Conservation (phyloP, 2,888 invertebrate genomes). For the Erpobdella octoculata region DNA sequence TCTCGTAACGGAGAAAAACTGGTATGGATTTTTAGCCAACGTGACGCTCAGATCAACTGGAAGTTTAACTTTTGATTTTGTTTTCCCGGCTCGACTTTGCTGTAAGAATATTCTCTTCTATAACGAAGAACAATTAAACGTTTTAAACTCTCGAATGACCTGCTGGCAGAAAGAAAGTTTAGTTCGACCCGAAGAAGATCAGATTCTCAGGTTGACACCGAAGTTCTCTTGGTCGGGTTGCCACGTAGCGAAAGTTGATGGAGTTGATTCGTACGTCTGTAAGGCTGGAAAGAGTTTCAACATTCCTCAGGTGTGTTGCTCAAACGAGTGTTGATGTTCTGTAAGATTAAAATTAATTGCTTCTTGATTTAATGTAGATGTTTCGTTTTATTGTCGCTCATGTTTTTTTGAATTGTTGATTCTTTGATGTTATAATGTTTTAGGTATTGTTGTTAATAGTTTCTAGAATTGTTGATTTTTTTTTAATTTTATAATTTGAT, state of each 20-base stretch:
- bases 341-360: neutral
- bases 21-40: conserved; percentile 38
- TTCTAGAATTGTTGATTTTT: too few species aligned
- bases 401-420: too few species aligned
- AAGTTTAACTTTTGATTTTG: conserved; percentile 33
- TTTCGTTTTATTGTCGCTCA: too few species aligned
- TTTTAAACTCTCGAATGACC: conserved; percentile 32
- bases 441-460: too few species aligned
- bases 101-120: conserved; percentile 38
- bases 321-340: too few species aligned
- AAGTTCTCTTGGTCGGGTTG: conserved; percentile 38
- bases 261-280: conserved; percentile 33
- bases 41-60: conserved; percentile 34
- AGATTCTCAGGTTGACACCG: conserved; percentile 37
- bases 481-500: too few species aligned
- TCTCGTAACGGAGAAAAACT: conserved; percentile 34
- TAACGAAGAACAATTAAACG: conserved; percentile 34
- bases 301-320: conserved; percentile 13
- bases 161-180: conserved; percentile 37
- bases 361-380: neutral
- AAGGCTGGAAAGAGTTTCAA: conserved; percentile 36
- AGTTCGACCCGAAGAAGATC: conserved; percentile 34
- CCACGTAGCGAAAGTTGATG: conserved; percentile 31
- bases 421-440: too few species aligned
- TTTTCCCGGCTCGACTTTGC: conserved; percentile 33